Evolutionary conservation across 2,888 invertebrate species (phyloP).

Genomic region (Aphodius sticticus): DNA sequence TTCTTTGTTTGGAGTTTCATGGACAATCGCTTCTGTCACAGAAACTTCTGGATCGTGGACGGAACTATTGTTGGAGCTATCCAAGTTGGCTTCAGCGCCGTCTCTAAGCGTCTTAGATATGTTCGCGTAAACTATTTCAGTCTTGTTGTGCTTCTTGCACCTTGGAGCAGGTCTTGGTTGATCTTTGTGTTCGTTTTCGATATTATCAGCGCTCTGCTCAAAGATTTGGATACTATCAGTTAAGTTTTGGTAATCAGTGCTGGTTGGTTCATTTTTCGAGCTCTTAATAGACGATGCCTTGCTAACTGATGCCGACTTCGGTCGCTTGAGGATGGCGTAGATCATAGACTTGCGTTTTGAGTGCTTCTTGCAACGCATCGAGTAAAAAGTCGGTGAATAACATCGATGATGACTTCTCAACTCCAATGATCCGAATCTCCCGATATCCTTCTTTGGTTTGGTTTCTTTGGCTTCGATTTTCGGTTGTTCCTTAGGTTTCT

Average conservation of each 20-base stretch:
- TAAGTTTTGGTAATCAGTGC: constrained; percentile 66
- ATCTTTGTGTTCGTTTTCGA: constrained; percentile 48
- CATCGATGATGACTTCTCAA: constrained; percentile 58
- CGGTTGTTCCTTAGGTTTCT: constrained; percentile 15
- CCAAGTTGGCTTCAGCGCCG: constrained; percentile 33
- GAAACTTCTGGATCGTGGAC: constrained; percentile 46
- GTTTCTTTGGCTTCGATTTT: constrained; percentile 30
- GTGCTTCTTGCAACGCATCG: constrained; percentile 59
- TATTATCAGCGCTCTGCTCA: constrained; percentile 61
- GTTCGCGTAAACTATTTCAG: constrained; percentile 51
- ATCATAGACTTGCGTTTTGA: constrained; percentile 56
- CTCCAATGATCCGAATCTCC: constrained; percentile 54
- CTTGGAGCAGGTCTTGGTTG: constrained; percentile 68
- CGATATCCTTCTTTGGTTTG: constrained; percentile 31
- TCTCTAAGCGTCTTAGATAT: constrained; percentile 37
- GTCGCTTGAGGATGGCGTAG: constrained; percentile 54
- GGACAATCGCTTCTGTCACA: constrained; percentile 52
- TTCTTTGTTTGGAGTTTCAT: constrained; percentile 38
- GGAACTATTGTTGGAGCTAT: constrained; percentile 49
- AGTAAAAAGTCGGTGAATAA: constrained; percentile 60
- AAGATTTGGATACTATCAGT: constrained; percentile 74
- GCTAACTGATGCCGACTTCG: not conserved
- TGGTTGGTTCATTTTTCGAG: constrained; percentile 51
- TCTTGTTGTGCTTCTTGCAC: constrained; percentile 50
- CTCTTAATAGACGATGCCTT: constrained; percentile 13